These are phyloP conservation scores for Brachymystax lenok DNA, from an alignment of 2,797 vertebrate species.

Conservation along the genomic window DNA sequence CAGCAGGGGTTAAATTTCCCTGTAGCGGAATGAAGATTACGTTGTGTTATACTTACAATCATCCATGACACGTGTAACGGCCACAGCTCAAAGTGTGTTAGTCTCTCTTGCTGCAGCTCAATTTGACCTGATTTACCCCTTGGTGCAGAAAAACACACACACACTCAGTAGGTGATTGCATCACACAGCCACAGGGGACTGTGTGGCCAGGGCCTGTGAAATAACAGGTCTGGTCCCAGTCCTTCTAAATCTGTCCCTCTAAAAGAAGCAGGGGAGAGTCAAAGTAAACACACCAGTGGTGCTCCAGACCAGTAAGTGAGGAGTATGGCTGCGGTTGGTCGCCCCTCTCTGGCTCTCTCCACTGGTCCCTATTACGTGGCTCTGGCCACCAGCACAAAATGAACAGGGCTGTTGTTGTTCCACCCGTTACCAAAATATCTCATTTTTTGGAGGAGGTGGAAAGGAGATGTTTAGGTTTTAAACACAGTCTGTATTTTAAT, in stretches of 20 bases:
- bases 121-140: slow-evolving; percentile 65
- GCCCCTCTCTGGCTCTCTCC: slow-evolving; percentile 48
- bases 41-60: slow-evolving; percentile 5
- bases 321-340: slow-evolving; percentile 67
- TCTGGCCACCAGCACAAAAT: slow-evolving; percentile 28
- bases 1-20: slow-evolving; percentile 12
- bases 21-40: not conserved
- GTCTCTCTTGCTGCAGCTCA: slow-evolving; percentile 38
- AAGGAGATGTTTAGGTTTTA: slow-evolving; percentile 21
- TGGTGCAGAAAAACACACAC: slow-evolving; percentile 15
- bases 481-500: slow-evolving; percentile 27
- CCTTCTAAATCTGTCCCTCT: slow-evolving; percentile 74
- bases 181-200: slow-evolving; percentile 67
- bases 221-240: slow-evolving; percentile 73
- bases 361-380: slow-evolving; percentile 62
- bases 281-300: slow-evolving; percentile 63
- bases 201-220: slow-evolving; percentile 64
- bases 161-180: slow-evolving; percentile 51
- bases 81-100: slow-evolving; percentile 39
- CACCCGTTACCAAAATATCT: not conserved
- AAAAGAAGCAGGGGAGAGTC: slow-evolving; percentile 57
- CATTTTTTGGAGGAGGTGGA: slow-evolving; percentile 11
- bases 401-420: not conserved
- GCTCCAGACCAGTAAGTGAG: slow-evolving; percentile 73
- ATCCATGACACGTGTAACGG: slow-evolving; percentile 31